These are phyloP conservation scores for Dicycla oo DNA, from an alignment of 2,888 invertebrate species.

Conservation along the genomic window DNA sequence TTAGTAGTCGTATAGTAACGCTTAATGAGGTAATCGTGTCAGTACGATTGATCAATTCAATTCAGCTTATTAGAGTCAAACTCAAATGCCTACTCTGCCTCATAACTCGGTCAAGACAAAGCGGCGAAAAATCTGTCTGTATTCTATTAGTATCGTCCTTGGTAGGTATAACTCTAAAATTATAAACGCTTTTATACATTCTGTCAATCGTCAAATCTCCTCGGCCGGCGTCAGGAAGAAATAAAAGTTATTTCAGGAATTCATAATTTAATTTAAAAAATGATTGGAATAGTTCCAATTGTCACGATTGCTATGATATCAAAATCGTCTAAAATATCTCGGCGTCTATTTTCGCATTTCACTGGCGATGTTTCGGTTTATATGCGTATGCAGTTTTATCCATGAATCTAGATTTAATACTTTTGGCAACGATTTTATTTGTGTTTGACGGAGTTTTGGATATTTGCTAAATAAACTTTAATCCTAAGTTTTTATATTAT, in stretches of 20 bases:
- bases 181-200: slow-evolving; percentile 18
- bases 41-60: background rate
- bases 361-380: slow-evolving; percentile 29
- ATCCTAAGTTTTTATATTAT: background rate
- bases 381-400: slow-evolving; percentile 29
- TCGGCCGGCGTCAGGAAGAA: slow-evolving; percentile 17
- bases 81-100: background rate
- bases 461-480: slow-evolving; percentile 10
- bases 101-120: background rate
- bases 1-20: background rate
- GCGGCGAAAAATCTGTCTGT: background rate
- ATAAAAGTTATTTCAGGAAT: slow-evolving; percentile 51
- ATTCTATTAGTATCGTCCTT: background rate
- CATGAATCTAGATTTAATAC: slow-evolving; percentile 18
- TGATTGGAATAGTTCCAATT: slow-evolving; percentile 55
- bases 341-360: slow-evolving; percentile 45
- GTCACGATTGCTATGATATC: slow-evolving; percentile 47
- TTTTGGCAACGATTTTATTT: slow-evolving; percentile 5
- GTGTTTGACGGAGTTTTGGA: background rate
- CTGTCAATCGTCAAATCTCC: slow-evolving; percentile 30
- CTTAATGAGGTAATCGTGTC: background rate
- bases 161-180: background rate
- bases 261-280: slow-evolving; percentile 44
- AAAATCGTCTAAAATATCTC: slow-evolving; percentile 42
- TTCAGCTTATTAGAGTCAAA: slow-evolving; percentile 15